A percentile compares a stretch with the other conserved stretches of the same genome.
Evolutionary conservation across 2,888 invertebrate genomes (phyloP).

Genomic region (Heliconius charithonia): DNA sequence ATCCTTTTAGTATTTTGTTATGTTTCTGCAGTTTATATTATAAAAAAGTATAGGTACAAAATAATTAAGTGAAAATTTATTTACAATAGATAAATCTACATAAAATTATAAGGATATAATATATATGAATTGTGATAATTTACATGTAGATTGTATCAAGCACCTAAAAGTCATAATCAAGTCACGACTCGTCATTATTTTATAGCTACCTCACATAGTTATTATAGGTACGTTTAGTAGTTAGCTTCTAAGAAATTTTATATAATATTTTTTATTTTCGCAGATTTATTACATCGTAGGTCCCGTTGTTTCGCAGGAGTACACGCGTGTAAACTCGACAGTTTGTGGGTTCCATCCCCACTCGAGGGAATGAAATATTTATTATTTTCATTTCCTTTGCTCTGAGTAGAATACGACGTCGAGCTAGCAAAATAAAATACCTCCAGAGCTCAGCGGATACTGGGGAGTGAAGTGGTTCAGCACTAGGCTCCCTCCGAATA

Average conservation of each 20-base stretch:
- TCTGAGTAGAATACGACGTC: no score
- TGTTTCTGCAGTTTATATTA: no score
- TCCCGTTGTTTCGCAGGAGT: no score
- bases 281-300: not conserved
- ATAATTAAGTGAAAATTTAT: conserved; percentile 10
- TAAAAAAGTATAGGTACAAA: not conserved
- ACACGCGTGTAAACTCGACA: no score
- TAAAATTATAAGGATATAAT: not conserved
- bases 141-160: conserved; percentile 9
- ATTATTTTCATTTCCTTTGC: no score
- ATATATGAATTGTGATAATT: not conserved
- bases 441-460: no score
- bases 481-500: no score
- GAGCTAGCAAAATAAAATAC: no score
- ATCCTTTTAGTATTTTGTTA: no score
- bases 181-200: conserved; percentile 2
- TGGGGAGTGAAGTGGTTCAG: no score
- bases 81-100: not conserved
- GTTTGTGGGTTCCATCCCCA: no score
- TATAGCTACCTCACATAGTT: not conserved
- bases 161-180: conserved; percentile 7
- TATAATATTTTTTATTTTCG: not conserved
- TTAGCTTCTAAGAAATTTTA: not conserved
- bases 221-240: conserved; percentile 1
- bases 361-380: no score